Conservation (phyloP, 2,797 vertebrate species). For the Parauchenoglanis punctatus region DNA sequence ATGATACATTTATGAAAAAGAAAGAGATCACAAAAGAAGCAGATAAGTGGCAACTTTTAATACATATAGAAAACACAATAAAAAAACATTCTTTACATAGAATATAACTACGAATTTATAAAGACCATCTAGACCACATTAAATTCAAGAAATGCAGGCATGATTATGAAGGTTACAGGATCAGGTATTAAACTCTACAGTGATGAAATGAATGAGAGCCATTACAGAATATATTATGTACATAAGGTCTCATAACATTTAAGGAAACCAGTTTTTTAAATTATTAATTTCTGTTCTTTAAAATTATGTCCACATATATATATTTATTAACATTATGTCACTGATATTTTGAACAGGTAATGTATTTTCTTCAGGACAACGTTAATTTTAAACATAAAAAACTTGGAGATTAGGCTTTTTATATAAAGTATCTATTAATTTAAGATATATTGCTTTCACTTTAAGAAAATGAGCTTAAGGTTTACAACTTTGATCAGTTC, state of each 20-base stretch:
- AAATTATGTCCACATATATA: neutral
- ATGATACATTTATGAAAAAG: neutral
- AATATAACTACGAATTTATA: neutral
- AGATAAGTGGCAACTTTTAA: neutral
- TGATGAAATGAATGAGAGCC: neutral
- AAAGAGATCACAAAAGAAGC: neutral
- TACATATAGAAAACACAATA: neutral
- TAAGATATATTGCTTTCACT: neutral
- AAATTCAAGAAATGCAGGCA: neutral
- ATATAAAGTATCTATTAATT: neutral
- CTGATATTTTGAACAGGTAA: neutral
- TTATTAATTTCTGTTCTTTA: neutral
- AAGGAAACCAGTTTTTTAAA: neutral
- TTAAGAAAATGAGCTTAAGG: neutral
- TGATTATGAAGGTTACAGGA: neutral
- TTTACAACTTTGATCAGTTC: neutral
- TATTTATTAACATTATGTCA: neutral
- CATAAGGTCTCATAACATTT: neutral
- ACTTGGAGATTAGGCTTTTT: neutral
- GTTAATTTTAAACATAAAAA: neutral
- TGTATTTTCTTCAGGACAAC: neutral
- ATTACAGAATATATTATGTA: neutral
- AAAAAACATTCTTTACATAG: neutral
- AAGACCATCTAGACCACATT: neutral
- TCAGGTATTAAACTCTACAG: neutral